Evolutionary conservation across 2,113 vertebrate species (phyloP).

Genomic region (Plestiodon gilberti): DNA sequence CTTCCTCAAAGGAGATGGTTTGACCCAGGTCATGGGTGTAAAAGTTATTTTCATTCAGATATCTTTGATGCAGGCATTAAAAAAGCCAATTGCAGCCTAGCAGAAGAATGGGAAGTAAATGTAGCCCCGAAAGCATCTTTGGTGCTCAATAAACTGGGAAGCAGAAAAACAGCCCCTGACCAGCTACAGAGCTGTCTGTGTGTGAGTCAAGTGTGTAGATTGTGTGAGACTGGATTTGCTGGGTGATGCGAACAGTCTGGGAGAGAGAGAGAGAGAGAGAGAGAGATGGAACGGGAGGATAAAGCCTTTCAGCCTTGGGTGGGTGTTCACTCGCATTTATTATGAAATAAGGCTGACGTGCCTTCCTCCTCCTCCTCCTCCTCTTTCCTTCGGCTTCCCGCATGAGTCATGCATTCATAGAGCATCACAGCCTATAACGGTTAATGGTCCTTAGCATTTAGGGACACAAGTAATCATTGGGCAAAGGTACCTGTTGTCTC

Average conservation of each 20-base stretch:
- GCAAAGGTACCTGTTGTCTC: not conserved
- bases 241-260: too few species aligned
- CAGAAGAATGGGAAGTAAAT: not conserved
- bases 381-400: not conserved
- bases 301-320: too few species aligned
- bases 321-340: not conserved
- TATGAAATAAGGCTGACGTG: not conserved
- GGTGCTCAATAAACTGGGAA: not conserved
- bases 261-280: not conserved
- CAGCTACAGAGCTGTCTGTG: too few species aligned
- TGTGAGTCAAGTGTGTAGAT: too few species aligned
- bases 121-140: not conserved
- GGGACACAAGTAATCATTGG: rapidly evolving
- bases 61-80: not conserved
- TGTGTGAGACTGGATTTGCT: too few species aligned
- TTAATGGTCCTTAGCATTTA: not conserved
- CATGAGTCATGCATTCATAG: not conserved
- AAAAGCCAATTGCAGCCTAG: rapidly evolving
- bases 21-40: too few species aligned
- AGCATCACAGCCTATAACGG: rapidly evolving
- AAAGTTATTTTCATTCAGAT: rapidly evolving
- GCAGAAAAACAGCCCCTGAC: too few species aligned
- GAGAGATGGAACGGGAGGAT: not conserved
- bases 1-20: not conserved
- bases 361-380: not conserved